Base-by-base conservation (phyloP, 2,888 invertebrate species). In the Diarsia brunnea region DNA sequence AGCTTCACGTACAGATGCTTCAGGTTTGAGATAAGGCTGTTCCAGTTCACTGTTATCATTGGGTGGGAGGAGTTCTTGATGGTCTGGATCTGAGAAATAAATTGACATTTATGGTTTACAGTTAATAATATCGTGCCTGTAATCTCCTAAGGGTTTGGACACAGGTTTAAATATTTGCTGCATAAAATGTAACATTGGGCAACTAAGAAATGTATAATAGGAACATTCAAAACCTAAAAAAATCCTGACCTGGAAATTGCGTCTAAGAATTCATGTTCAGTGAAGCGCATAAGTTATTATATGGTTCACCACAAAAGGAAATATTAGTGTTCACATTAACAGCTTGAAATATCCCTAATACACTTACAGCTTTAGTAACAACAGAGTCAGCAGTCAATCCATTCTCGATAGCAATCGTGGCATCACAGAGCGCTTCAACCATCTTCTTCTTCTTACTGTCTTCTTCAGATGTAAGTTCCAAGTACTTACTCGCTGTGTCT, bases 301-400 rank as follows among this genome's bases (percentile, higher is more conserved):
- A 11, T n/a, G 45, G n/a, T 63, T 21, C 2, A 19, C 61, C 64
- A 0, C 10, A 38, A 60, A 43, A 19, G 10, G 24, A 7, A 58
- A 11, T 19, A 10, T 65, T 4, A 43, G 31, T 66, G 16, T 11
- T n/a, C 10, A 12, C n/a, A 21, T 14, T 12, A 53, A 53, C 10
- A 24, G 24, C 5, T 61, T 64, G 14, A 21, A 16, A 38, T 47
- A n/a, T 45, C n/a, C 14, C 19, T 4, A 21, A 70, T n/a, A 55
- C 70, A 93, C 95, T 91, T 91, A 96, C 96, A 78, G 95, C 94
- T 91, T 93, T 91, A 1, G 93, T 93, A 55, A 96, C 81, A 3
- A 89, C 77, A 0, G 96, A 96, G 53, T 94, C 90, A 14, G 84
- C 88, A 49, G 82, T 84, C 58, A 96, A 75, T 21, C 94, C 95